Evolutionary conservation across 2,797 vertebrate species (phyloP), one percentile per base, ranked within the genome.

Genomic region (Helostoma temminkii): DNA sequence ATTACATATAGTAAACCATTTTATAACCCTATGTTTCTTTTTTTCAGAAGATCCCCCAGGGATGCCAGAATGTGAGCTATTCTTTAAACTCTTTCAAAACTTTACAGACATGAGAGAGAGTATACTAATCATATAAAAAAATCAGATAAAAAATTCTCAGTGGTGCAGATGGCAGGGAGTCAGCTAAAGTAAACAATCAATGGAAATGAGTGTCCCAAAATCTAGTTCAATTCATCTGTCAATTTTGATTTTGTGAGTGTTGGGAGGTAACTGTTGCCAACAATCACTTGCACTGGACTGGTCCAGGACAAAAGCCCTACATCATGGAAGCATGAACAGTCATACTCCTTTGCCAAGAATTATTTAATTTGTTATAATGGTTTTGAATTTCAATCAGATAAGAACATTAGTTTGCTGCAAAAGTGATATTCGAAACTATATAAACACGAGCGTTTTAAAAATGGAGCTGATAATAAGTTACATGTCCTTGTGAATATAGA

Each of bases 21-120:
- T n/a, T n/a, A n/a, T n/a, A n/a, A n/a, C n/a, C n/a, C n/a, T n/a
- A n/a, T n/a, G n/a, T n/a, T n/a, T n/a, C n/a, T n/a, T 47, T 70
- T 34, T 25, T 24, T 11, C 54, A 36, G 10, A 39, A 4, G 18
- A 32, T 21, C n/a, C 61, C 59, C 25, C 43, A 11, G 72, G 69
- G 48, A 24, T 37, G 14, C 32, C 15, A 39, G 46, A 15, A 63
- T 67, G 24, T 34, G 46, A 69, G 64, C 69, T 63, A 32, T 62
- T 24, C 46, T 76, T 67, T 71, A 58, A 83, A 78, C 34, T 52
- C n/a, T 52, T 66, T 73, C 49, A 76, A 77, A 85, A 80, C 66
- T 19, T 52, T 57, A 87, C 75, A 70, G 87, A 88, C 19, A 42
- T 47, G 48, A 77, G 45, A 59, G 50, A 60, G 5, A 66, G 78